These are phyloP conservation scores for Drymodes brunneopygia DNA, from an alignment of 2,113 vertebrate genomes.

Conservation along the genomic window DNA sequence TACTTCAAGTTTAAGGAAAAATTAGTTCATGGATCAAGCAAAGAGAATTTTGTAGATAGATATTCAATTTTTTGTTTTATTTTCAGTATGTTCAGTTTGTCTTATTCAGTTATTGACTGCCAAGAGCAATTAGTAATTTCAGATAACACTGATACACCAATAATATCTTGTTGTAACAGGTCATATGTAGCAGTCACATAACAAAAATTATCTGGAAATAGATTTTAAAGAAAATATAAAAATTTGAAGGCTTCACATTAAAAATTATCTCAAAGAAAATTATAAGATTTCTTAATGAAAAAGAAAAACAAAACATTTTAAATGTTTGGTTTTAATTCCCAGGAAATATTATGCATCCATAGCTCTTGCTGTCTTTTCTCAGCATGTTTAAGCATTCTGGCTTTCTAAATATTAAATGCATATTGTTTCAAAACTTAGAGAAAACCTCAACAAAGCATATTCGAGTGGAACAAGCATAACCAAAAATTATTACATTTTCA, in stretches of 20 bases:
- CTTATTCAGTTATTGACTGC: background rate
- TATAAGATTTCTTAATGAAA: background rate
- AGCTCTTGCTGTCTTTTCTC: background rate
- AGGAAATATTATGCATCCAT: background rate
- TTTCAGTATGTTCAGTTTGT: too few species aligned
- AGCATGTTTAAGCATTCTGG: background rate
- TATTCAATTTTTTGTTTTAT: background rate
- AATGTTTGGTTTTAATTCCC: rapidly evolving
- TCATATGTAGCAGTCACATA: background rate
- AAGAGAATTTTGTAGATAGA: background rate
- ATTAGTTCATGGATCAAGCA: background rate
- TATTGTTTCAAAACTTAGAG: background rate
- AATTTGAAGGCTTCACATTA: background rate
- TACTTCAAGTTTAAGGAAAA: background rate
- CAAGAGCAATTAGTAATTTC: background rate
- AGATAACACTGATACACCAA: background rate
- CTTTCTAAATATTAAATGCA: background rate
- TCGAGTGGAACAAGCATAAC: background rate
- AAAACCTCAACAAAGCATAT: background rate
- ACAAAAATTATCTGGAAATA: background rate
- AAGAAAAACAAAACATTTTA: background rate
- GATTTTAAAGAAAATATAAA: background rate
- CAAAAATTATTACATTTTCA: background rate
- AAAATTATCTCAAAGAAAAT: background rate
- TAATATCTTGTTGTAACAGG: background rate